phyloP scores from a whole-genome alignment of 2,797 vertebrate species.

The Menidia menidia region DNA sequence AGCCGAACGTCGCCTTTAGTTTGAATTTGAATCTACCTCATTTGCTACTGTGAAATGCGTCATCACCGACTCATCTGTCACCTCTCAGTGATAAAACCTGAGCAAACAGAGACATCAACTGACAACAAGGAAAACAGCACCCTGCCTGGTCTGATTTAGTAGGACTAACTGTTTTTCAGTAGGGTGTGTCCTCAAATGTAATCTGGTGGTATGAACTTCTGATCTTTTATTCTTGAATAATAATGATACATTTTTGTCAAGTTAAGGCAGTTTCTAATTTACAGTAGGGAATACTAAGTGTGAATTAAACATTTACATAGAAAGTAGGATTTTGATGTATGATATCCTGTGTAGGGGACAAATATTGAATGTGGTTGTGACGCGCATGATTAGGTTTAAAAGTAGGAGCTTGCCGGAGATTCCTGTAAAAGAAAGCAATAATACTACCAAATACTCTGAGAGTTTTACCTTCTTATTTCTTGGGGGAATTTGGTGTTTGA shows the following conservation, averaged over 20 bases:
- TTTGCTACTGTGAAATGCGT: constrained; percentile 21
- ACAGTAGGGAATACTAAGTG: not conserved
- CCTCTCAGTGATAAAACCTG: not conserved
- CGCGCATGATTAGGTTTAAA: not conserved
- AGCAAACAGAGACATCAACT: constrained; percentile 64
- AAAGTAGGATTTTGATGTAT: not conserved
- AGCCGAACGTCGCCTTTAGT: constrained; percentile 29
- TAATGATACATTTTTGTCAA: not conserved
- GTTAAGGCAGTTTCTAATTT: not conserved
- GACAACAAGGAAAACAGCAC: constrained; percentile 51
- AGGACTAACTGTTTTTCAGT: not conserved
- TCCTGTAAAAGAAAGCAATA: not conserved
- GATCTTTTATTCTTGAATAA: not conserved
- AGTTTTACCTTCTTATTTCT: not conserved
- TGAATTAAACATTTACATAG: not conserved
- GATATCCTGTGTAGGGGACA: not conserved
- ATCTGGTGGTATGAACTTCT: not conserved
- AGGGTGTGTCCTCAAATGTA: not conserved
- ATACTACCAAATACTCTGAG: not conserved
- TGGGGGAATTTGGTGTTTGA: not conserved
- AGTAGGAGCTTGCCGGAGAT: not conserved
- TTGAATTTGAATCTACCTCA: constrained; percentile 32
- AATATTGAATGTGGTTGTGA: not conserved
- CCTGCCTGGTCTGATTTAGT: not conserved
- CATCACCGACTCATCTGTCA: constrained; percentile 31